phyloP scores from a whole-genome alignment of 2,797 vertebrate genomes.

The Sebastes hubbsi region DNA sequence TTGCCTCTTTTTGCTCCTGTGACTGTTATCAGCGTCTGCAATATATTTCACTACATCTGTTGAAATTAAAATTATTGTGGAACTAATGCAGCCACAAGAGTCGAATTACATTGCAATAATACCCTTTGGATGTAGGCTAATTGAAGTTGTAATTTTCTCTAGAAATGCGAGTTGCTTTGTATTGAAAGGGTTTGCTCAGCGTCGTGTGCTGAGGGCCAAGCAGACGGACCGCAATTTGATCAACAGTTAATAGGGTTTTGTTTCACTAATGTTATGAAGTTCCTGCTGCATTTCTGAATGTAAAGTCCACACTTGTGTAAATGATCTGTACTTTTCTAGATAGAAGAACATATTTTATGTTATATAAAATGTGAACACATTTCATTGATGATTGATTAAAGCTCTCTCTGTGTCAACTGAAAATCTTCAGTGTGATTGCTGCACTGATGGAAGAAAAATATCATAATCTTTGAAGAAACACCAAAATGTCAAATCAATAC shows the following conservation, averaged over 20 bases:
- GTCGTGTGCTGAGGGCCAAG: conserved; percentile 50
- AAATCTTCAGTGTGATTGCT: background rate
- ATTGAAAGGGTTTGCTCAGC: conserved; percentile 55
- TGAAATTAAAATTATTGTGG: conserved; percentile 79
- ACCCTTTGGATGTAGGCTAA: conserved; percentile 76
- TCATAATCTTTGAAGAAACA: conserved; percentile 19
- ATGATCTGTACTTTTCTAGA: background rate
- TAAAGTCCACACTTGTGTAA: background rate
- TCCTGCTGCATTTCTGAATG: background rate
- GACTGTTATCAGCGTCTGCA: conserved; percentile 66
- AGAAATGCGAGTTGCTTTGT: conserved; percentile 54
- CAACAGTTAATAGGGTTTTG: conserved; percentile 37
- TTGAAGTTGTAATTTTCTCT: conserved; percentile 73
- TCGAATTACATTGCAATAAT: conserved; percentile 80
- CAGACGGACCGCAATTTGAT: conserved; percentile 21
- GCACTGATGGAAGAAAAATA: conserved; percentile 4
- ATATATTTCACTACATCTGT: conserved; percentile 75
- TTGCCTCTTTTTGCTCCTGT: conserved; percentile 73
- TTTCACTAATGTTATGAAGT: conserved; percentile 8
- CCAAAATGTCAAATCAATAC: conserved; percentile 59
- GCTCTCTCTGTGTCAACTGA: background rate
- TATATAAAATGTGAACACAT: background rate
- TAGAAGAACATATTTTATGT: background rate
- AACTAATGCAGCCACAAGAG: conserved; percentile 80
- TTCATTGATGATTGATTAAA: conserved; percentile 2